Conservation (phyloP, 2,888 invertebrate species). For the Azorinus chamasolen region DNA sequence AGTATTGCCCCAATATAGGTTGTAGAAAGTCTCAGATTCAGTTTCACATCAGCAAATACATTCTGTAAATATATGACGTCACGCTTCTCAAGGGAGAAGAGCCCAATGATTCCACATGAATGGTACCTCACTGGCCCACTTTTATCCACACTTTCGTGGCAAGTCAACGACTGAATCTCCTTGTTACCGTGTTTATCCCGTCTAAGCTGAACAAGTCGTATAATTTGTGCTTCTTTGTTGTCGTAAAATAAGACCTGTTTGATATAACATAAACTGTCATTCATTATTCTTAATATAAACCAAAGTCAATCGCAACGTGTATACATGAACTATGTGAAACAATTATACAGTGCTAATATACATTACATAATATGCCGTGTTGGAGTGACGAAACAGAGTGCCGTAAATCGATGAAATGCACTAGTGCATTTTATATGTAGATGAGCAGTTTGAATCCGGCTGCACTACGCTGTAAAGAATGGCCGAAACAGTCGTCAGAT, state of each 20-base stretch:
- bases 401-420: too few species aligned
- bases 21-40: conserved; percentile 18
- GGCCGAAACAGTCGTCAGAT: too few species aligned
- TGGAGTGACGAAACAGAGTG: too few species aligned
- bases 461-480: too few species aligned
- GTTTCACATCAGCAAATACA: conserved; percentile 1
- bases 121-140: background rate
- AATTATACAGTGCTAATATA: too few species aligned
- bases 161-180: background rate
- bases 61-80: conserved; percentile 25
- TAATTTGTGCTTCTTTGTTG: conserved; percentile 9
- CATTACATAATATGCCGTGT: too few species aligned
- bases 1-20: conserved; percentile 43
- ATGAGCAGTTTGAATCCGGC: too few species aligned
- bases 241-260: conserved; percentile 33
- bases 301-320: too few species aligned
- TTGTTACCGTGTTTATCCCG: background rate
- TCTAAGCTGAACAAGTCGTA: conserved; percentile 6
- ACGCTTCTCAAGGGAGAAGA: conserved; percentile 16
- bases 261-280: too few species aligned
- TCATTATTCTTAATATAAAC: too few species aligned
- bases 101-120: conserved; percentile 28
- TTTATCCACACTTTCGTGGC: background rate
- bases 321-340: too few species aligned
- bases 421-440: too few species aligned